Base-by-base conservation (phyloP, 1,140 invertebrate species). In the Pseudomyrmex concolor region DNA sequence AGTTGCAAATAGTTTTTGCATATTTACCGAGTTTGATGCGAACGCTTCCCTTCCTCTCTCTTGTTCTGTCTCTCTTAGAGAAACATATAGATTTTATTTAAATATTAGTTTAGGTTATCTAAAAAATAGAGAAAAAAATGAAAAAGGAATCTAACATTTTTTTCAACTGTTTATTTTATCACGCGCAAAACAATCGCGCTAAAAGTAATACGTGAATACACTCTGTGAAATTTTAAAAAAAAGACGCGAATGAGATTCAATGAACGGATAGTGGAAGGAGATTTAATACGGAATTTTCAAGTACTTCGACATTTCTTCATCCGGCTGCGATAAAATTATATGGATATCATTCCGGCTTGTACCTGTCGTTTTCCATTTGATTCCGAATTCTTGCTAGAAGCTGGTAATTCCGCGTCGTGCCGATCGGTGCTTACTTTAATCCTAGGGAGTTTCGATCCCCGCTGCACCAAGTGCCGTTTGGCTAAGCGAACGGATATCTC, bases 351-450 rank as follows among this genome's bases (percentile, higher is more conserved):
- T 74, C 54, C 15, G 12, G 43, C 68, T 80, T 88, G 54, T 89
- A 54, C 80, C 73, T 15, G 17, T 15, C 19, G 15, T 12, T 45
- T 34, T 48, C n/a, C 60, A 25, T 43, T 43, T 62, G 66, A 86
- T 73, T 55, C 60, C 50, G 74, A 84, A 88, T 84, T 88, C 64
- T 82, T 43, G 59, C 13, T 50, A 17, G 73, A 84, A 78, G 50
- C 64, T 34, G 62, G 15, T 71, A 80, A 80, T 71, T 80, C 66
- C 66, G 54, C n/a, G 7, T 25, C 43, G 67, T 71, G 66, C 54
- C 70, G 66, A 86, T 84, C 73, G 82, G 25, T 45, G 85, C 86
- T 84, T 76, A 50, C 67, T 73, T 86, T 88, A 88, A 88, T 87
- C 64, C 84, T 22, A 60, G 59, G 15, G 84, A 57, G 60, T 67